Evolutionary conservation across 2,888 invertebrate genomes (phyloP).

Genomic region (Xestoiulus laeticollis): DNA sequence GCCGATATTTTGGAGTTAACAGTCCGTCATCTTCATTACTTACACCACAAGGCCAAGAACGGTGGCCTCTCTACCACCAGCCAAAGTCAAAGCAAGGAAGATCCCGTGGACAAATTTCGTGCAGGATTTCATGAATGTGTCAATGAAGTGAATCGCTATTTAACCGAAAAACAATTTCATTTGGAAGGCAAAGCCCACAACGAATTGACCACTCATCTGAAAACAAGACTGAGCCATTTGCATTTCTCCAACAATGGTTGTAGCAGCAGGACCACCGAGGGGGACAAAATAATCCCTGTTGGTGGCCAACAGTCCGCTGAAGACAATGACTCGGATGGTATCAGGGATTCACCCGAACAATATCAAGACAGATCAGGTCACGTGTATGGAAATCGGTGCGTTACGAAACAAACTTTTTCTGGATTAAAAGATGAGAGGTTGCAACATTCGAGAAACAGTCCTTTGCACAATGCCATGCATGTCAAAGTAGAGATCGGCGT

Average conservation of each 20-base stretch:
- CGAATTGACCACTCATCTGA: constrained; percentile 40
- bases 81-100: neutral
- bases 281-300: neutral
- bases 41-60: constrained; percentile 12
- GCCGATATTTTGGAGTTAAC: constrained; percentile 45
- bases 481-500: neutral
- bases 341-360: neutral
- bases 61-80: neutral
- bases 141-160: constrained; percentile 48
- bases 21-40: constrained; percentile 4
- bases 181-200: neutral
- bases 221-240: constrained; percentile 3
- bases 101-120: constrained; percentile 47
- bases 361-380: neutral
- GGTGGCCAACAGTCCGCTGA: neutral
- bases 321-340: neutral
- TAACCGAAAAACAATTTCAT: constrained; percentile 28
- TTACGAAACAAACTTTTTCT: neutral
- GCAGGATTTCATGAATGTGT: constrained; percentile 52
- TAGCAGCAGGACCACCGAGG: neutral
- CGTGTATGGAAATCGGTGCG: neutral
- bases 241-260: constrained; percentile 32
- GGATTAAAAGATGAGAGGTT: neutral
- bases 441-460: neutral
- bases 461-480: neutral